These are phyloP conservation scores for Catharus bicknelli DNA, from an alignment of 2,113 vertebrate genomes.

Conservation along the genomic window DNA sequence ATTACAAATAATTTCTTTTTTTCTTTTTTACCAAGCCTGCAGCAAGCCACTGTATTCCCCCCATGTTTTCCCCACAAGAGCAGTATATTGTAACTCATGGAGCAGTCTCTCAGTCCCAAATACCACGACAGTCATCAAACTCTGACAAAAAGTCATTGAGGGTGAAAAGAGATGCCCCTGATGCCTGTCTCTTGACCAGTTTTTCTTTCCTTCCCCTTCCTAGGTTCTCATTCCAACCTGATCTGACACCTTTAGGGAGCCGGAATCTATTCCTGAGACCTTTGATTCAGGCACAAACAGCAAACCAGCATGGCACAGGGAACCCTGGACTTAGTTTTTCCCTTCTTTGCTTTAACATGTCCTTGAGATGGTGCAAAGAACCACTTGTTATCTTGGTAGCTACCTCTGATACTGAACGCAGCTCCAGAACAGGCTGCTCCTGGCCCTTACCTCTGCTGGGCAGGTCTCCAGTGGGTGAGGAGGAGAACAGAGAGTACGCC, in stretches of 20 bases:
- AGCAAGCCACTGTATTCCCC: not conserved
- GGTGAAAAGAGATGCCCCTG: not conserved
- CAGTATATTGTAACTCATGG: accelerated
- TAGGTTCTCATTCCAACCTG: not conserved
- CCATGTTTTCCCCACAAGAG: not conserved
- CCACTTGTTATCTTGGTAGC: not conserved
- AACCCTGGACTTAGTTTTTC: not conserved
- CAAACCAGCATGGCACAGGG: not conserved
- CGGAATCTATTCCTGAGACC: not conserved
- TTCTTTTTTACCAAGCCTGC: not conserved
- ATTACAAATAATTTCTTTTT: not conserved
- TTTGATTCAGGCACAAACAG: not conserved
- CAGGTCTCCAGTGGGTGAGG: not conserved
- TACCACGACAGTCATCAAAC: not conserved
- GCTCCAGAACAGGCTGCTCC: not conserved
- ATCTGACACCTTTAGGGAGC: not conserved
- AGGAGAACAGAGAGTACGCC: not conserved
- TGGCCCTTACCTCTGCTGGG: not conserved
- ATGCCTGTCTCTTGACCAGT: not conserved
- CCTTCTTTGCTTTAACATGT: not conserved
- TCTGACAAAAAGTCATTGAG: not conserved
- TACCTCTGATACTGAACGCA: not conserved
- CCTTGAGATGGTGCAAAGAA: not conserved
- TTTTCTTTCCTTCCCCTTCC: not conserved
- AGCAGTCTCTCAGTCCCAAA: not conserved